Conservation (phyloP, 2,888 invertebrate genomes). For the Caenorhabditis imperialis region DNA sequence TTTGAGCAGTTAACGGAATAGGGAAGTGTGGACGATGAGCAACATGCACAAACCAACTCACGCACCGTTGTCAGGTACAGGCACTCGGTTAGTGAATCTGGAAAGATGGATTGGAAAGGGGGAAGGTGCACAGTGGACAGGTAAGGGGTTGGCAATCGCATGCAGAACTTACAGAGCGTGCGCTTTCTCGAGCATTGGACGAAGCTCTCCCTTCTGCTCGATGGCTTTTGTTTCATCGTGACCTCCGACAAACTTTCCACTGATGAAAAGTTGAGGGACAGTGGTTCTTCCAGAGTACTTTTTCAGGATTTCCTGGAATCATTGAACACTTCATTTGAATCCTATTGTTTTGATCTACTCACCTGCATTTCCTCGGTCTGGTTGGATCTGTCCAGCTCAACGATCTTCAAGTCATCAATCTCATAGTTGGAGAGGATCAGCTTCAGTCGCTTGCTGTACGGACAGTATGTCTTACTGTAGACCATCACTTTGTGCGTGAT, state of each 20-base stretch:
- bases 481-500: conserved; percentile 61
- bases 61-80: conserved; percentile 56
- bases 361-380: conserved; percentile 69
- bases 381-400: conserved; percentile 65
- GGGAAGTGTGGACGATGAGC: conserved; percentile 27
- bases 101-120: conserved; percentile 35
- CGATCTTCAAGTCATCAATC: conserved; percentile 67
- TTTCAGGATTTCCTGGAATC: conserved; percentile 60
- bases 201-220: conserved; percentile 59
- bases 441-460: conserved; percentile 68
- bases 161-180: conserved; percentile 52
- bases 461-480: conserved; percentile 73
- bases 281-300: conserved; percentile 65
- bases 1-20: not conserved
- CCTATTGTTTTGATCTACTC: not conserved
- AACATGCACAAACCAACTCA: conserved; percentile 55
- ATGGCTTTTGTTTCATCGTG: conserved; percentile 61
- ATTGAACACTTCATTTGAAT: not conserved
- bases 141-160: not conserved
- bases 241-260: conserved; percentile 68
- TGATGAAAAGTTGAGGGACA: conserved; percentile 68
- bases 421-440: conserved; percentile 61
- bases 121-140: not conserved
- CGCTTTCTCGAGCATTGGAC: conserved; percentile 58
- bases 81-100: conserved; percentile 59